Base-by-base conservation (phyloP, 2,888 invertebrate species). In the Tetheella fluctuosa region DNA sequence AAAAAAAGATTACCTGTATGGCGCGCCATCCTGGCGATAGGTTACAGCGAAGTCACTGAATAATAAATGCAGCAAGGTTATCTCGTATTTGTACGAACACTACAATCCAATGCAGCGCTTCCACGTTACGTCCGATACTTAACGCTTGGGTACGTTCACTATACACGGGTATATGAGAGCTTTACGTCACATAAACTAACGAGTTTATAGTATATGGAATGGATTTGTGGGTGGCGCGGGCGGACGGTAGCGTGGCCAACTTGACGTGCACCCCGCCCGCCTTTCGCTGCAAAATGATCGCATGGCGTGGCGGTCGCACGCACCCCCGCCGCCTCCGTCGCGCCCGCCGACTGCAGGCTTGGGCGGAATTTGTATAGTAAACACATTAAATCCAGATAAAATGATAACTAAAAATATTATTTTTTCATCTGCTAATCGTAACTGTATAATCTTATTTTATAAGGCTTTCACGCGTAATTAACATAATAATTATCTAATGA, bases 21-120 rank as follows among this genome's bases (percentile, higher is more conserved):
- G 80, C 84, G 81, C 91, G 90, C 92, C 92, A 93, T 92, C 90
- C 90, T 91, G 88, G 80, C 85, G 81, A 82, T 81, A 80, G 85
- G 78, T 83, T 77, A 69, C 69, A 87, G 84, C 88, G 85, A 84
- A 85, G 85, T 79, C 84, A 87, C 90, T 92, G 91, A 91, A 92
- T 92, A 88, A 91, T 91, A 86, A 81, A 93, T 91, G 90, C 86
- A 87, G 76, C 80, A 87, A 90, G 89, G 89, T 89, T 91, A 86
- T 81, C 71, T 80, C 70, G 73, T 75, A 76, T 73, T 69, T 75
- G 77, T 79, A 74, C 68, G 70, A 71, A 68, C 80, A 79, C 77
- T 74, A 75, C 61, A 70, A 71, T 77, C 73, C 75, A 68, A 71
- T 78, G 77, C 76, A 78, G 71, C 64, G 72, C 69, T 67, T 68